phyloP scores from a whole-genome alignment of 2,797 vertebrate species.

The Argentina silus region DNA sequence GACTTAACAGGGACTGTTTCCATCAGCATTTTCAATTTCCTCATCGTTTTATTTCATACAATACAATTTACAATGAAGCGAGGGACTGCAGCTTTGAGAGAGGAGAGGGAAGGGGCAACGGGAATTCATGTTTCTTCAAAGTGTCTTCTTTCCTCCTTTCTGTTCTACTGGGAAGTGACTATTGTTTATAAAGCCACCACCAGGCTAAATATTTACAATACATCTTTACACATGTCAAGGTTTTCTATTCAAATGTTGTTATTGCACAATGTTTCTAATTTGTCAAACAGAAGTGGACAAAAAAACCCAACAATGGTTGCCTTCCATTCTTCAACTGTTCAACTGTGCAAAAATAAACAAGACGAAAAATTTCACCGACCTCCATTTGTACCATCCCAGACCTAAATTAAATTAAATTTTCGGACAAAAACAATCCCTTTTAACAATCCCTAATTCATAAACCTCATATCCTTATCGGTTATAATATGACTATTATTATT shows the following conservation, averaged over 20 bases:
- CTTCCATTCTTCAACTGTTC: neutral
- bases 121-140: conserved; percentile 5
- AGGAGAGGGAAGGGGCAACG: conserved; percentile 4
- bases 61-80: conserved; percentile 33
- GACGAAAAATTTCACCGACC: neutral
- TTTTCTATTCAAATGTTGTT: conserved; percentile 11
- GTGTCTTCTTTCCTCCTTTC: conserved; percentile 24
- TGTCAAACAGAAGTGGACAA: neutral
- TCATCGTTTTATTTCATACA: conserved; percentile 30
- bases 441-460: neutral
- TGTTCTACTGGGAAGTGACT: conserved; percentile 30
- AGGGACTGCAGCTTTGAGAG: neutral
- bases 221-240: neutral
- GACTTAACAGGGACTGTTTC: neutral
- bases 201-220: conserved; percentile 35
- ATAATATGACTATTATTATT: no score
- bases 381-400: no score
- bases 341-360: neutral
- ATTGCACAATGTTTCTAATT: conserved; percentile 32
- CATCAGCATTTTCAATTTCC: conserved; percentile 19
- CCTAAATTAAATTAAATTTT: no score
- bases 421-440: neutral
- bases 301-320: neutral
- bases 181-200: conserved; percentile 30
- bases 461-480: no score